Evolutionary conservation across 2,888 invertebrate genomes (phyloP).

Genomic region (Subacronicta megacephala): DNA sequence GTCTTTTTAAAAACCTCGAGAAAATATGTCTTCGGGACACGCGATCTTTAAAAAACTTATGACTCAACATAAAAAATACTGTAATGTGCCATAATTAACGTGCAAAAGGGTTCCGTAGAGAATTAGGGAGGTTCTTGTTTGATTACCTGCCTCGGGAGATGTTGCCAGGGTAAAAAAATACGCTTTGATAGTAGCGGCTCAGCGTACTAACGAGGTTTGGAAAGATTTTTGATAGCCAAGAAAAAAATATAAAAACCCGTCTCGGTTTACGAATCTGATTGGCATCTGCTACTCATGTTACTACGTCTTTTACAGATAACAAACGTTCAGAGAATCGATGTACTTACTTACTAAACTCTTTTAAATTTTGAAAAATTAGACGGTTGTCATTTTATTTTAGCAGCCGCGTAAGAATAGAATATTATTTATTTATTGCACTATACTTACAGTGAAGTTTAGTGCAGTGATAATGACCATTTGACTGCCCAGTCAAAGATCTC

Average conservation of each 20-base stretch:
- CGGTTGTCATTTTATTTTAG: too few species aligned
- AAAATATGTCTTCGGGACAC: slow-evolving; percentile 37
- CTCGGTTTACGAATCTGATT: not conserved
- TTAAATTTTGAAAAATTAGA: too few species aligned
- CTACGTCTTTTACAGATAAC: not conserved
- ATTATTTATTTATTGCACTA: too few species aligned
- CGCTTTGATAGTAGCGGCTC: slow-evolving; percentile 33
- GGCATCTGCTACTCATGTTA: too few species aligned
- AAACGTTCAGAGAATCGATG: too few species aligned
- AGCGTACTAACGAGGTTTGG: slow-evolving; percentile 49
- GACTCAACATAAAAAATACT: slow-evolving; percentile 37
- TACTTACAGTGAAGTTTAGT: too few species aligned
- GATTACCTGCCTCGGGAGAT: slow-evolving; percentile 48
- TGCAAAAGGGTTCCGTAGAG: slow-evolving; percentile 34
- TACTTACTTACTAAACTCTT: too few species aligned
- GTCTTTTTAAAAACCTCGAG: slow-evolving; percentile 21
- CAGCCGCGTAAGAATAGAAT: too few species aligned
- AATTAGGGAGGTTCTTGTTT: slow-evolving; percentile 46
- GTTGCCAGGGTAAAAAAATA: slow-evolving; percentile 34
- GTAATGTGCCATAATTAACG: slow-evolving; percentile 42
- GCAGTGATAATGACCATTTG: too few species aligned
- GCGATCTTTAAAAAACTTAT: slow-evolving; percentile 45
- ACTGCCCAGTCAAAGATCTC: too few species aligned
- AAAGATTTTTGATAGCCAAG: slow-evolving; percentile 12
- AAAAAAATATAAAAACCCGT: not conserved